Conservation (phyloP, 1,140 invertebrate species). For the Arion vulgaris region DNA sequence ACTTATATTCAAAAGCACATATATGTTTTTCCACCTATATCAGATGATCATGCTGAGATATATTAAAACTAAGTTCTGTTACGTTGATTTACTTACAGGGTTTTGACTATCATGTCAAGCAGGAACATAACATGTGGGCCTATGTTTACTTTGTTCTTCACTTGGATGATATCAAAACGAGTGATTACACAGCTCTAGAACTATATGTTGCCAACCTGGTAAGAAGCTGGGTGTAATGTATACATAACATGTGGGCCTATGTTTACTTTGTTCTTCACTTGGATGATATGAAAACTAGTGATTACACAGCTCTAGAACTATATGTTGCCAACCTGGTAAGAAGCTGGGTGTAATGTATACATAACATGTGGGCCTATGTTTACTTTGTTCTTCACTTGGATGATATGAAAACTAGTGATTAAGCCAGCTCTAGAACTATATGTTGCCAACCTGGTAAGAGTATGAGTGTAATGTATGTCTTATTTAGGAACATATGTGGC, state of each 20-base stretch:
- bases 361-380: conserved; percentile 72
- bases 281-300: conserved; percentile 69
- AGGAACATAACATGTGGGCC: conserved; percentile 72
- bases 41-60: no score
- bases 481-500: conserved; percentile 71
- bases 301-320: conserved; percentile 71
- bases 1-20: no score
- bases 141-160: conserved; percentile 73
- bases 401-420: conserved; percentile 70
- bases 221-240: no score
- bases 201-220: conserved; percentile 66
- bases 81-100: conserved; percentile 59
- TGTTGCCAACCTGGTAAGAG: conserved; percentile 62
- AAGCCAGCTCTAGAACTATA: conserved; percentile 70
- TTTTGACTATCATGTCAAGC: conserved; percentile 70
- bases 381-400: conserved; percentile 72
- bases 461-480: no score
- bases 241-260: conserved; percentile 73
- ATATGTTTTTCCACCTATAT: no score
- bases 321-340: conserved; percentile 65
- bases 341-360: no score
- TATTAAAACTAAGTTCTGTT: no score
- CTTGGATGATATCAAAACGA: conserved; percentile 68
- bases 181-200: conserved; percentile 71
- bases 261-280: conserved; percentile 73